phyloP scores from a whole-genome alignment of 2,888 invertebrate species.

The Cheilosia vernalis region DNA sequence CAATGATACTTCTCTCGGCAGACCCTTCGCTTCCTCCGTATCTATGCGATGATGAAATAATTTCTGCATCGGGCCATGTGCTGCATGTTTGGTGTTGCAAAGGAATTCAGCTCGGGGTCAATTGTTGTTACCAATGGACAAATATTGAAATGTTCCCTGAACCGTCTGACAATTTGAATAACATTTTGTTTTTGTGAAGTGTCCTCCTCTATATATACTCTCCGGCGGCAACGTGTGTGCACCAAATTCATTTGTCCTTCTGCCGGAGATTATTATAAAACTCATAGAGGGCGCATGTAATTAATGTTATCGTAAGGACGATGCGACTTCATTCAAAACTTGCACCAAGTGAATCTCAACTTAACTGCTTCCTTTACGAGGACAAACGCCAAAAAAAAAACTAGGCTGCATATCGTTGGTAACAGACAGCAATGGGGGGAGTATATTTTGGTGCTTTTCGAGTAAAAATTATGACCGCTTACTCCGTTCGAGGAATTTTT shows the following conservation, averaged over 20 bases:
- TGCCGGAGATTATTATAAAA: constrained; percentile 17
- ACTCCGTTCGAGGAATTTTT: constrained; percentile 60
- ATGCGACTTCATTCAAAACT: constrained; percentile 38
- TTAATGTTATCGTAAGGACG: constrained; percentile 27
- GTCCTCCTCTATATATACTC: not conserved
- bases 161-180: constrained; percentile 27
- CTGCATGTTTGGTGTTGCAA: constrained; percentile 20
- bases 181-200: constrained; percentile 41
- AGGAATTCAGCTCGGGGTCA: constrained; percentile 29
- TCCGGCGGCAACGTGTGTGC: not conserved
- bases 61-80: constrained; percentile 22
- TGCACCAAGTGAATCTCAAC: constrained; percentile 4
- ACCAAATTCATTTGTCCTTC: constrained; percentile 16
- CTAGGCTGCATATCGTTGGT: constrained; percentile 60
- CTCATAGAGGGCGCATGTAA: constrained; percentile 17
- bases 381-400: constrained; percentile 3
- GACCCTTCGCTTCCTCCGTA: constrained; percentile 12
- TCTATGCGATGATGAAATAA: constrained; percentile 30
- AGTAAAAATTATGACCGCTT: constrained; percentile 59
- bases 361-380: constrained; percentile 14
- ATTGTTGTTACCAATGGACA: constrained; percentile 42
- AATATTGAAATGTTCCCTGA: constrained; percentile 59
- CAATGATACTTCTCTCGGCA: constrained; percentile 46
- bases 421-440: constrained; percentile 44
- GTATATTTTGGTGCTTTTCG: constrained; percentile 1